These are phyloP conservation scores for Alouatta palliata DNA, from an alignment of 2,113 vertebrate genomes.

Conservation along the genomic window DNA sequence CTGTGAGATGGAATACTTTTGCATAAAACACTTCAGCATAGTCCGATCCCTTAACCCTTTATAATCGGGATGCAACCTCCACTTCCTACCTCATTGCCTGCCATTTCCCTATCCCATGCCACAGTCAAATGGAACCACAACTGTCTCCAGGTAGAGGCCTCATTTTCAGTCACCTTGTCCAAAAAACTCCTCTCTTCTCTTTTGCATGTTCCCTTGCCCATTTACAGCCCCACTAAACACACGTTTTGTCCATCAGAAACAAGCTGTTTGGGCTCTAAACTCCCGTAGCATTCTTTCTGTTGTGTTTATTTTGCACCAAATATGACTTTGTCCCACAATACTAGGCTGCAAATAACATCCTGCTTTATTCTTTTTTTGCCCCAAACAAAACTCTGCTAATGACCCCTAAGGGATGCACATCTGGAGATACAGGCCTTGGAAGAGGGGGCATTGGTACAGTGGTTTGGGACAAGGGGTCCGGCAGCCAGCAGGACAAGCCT, in stretches of 20 bases:
- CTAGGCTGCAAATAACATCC: neutral
- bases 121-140: neutral
- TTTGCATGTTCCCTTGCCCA: neutral
- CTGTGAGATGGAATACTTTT: neutral
- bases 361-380: neutral
- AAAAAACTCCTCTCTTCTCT: neutral
- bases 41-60: neutral
- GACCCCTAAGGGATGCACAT: neutral
- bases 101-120: neutral
- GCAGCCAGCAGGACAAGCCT: neutral
- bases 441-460: neutral
- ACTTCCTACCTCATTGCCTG: neutral
- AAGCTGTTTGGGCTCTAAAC: neutral
- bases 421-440: accelerated
- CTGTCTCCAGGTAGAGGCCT: neutral
- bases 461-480: neutral
- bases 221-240: neutral
- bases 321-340: neutral
- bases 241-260: neutral
- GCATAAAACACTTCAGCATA: neutral
- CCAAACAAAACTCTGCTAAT: neutral
- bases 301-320: neutral
- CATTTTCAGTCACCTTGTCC: neutral
- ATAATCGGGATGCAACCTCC: neutral
- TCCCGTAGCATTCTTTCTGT: neutral